phyloP scores from a whole-genome alignment of 2,888 invertebrate genomes.

The Apeira syringaria region DNA sequence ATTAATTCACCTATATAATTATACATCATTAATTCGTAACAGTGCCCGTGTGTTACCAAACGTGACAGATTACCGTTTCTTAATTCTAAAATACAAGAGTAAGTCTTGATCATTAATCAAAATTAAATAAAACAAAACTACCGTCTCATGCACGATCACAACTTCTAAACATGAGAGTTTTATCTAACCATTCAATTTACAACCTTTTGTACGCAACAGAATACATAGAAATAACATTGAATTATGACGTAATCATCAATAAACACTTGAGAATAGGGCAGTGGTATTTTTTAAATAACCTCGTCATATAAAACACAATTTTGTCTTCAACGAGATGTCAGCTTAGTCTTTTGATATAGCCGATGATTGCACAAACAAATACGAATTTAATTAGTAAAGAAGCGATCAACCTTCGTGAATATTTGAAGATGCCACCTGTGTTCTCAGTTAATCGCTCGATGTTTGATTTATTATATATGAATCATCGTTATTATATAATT shows the following conservation, averaged over 20 bases:
- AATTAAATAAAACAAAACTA: too few relatives aligned
- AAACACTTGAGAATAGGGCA: constrained; percentile 18
- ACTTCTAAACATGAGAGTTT: not conserved
- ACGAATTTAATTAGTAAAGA: not conserved
- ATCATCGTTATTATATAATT: constrained; percentile 34
- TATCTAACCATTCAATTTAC: constrained; percentile 17
- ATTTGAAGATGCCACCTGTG: constrained; percentile 20
- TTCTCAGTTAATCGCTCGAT: constrained; percentile 27
- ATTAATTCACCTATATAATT: too few relatives aligned
- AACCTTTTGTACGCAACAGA: constrained; percentile 8
- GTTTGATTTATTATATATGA: constrained; percentile 33
- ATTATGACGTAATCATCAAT: constrained; percentile 18
- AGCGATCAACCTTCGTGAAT: constrained; percentile 15
- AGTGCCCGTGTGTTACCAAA: too few relatives aligned
- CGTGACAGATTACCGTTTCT: too few relatives aligned
- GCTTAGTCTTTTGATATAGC: constrained; percentile 1
- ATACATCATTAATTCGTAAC: too few relatives aligned
- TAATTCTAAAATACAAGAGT: too few relatives aligned
- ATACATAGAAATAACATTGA: constrained; percentile 9
- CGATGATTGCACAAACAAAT: not conserved
- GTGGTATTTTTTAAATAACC: constrained; percentile 11
- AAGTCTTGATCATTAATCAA: too few relatives aligned
- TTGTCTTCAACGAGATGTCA: not conserved
- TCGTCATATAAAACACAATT: not conserved
- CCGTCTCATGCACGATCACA: too few relatives aligned